These are phyloP conservation scores for Microchirus variegatus DNA, from an alignment of 2,797 vertebrate genomes.

Conservation along the genomic window DNA sequence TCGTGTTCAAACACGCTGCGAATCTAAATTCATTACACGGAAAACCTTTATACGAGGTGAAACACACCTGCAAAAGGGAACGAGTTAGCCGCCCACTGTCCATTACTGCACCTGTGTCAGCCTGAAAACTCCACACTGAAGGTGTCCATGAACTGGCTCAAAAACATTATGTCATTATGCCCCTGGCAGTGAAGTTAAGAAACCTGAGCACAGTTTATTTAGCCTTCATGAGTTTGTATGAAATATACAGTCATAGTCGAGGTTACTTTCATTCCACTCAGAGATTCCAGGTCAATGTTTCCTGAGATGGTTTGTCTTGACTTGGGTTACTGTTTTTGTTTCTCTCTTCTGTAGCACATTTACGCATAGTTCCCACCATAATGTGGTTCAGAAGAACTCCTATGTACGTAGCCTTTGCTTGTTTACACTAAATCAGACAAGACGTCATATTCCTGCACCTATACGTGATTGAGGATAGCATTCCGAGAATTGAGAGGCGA, in stretches of 20 bases:
- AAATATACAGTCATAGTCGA: neutral
- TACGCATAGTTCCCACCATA: neutral
- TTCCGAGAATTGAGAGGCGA: neutral
- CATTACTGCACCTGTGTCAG: conserved; percentile 17
- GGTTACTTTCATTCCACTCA: conserved; percentile 3
- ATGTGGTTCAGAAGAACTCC: neutral
- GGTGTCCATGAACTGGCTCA: conserved; percentile 15
- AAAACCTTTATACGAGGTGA: conserved; percentile 8
- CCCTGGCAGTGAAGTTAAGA: conserved; percentile 10
- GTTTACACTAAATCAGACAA: neutral
- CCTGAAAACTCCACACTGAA: conserved; percentile 10
- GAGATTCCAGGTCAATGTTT: conserved; percentile 11
- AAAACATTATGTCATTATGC: conserved; percentile 49
- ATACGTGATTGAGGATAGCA: neutral
- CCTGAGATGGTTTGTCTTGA: conserved; percentile 17
- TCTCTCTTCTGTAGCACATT: conserved; percentile 1
- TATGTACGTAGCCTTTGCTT: neutral
- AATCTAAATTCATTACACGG: conserved; percentile 24
- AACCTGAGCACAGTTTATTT: conserved; percentile 24
- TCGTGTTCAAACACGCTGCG: conserved; percentile 26
- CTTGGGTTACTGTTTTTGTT: conserved; percentile 25
- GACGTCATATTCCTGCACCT: too few relatives aligned
- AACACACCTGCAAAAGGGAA: conserved; percentile 41
- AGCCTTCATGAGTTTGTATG: conserved; percentile 10
- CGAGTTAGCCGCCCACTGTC: neutral